A percentile compares a stretch with the other conserved stretches of the same genome.
These are phyloP conservation scores for Hydrozoanthus gracilis DNA, from an alignment of 92 coral and sea anemone genomes.

Conservation along the genomic window DNA sequence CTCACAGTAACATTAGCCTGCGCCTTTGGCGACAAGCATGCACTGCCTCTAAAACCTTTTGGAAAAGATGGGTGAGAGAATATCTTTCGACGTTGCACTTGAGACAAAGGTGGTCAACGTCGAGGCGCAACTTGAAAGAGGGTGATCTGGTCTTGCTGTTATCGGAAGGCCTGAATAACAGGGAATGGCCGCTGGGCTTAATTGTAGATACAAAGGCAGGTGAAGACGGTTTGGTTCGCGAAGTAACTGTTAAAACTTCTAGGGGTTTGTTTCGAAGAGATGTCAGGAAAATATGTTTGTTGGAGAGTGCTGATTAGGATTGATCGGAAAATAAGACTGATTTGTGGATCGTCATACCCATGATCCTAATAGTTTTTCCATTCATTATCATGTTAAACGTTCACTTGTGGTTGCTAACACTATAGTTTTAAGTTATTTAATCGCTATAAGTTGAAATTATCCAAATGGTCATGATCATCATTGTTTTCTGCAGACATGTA, in stretches of 20 bases:
- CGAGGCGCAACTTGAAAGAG: not conserved
- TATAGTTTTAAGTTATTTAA: too few species aligned
- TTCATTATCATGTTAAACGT: too few species aligned
- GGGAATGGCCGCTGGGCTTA: not conserved
- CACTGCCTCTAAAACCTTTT: not conserved
- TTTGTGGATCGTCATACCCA: too few species aligned
- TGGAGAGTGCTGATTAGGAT: not conserved
- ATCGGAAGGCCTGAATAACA: not conserved
- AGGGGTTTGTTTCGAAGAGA: not conserved
- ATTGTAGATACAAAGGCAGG: not conserved
- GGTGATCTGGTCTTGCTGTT: not conserved
- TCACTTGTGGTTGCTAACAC: too few species aligned
- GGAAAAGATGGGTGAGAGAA: not conserved
- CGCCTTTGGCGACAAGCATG: not conserved
- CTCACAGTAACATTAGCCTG: too few species aligned
- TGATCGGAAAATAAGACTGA: too few species aligned
- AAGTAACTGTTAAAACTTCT: not conserved
- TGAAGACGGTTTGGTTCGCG: not conserved
- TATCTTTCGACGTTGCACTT: not conserved
- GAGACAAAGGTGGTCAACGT: not conserved
- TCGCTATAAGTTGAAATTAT: too few species aligned
- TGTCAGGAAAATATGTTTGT: not conserved
- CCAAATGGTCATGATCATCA: too few species aligned
- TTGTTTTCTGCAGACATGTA: too few species aligned
- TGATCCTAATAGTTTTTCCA: too few species aligned